Percentiles rank a stretch among this genome's conserved stretches.
phyloP scores from a whole-genome alignment of 2,113 vertebrate species.

The Trinectes maculatus region DNA sequence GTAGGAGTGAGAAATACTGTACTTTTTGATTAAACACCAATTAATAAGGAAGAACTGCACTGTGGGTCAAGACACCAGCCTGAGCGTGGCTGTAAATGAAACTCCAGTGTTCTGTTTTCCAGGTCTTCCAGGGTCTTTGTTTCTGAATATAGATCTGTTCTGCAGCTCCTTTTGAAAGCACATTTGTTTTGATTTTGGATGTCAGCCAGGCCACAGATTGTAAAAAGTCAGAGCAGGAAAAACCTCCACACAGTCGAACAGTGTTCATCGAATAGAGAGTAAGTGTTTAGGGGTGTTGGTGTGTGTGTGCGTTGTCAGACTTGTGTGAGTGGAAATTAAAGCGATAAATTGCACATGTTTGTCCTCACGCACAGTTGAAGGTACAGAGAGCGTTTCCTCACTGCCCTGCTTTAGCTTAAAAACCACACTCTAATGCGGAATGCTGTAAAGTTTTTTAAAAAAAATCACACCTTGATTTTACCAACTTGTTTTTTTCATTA shows the following conservation, averaged over 20 bases:
- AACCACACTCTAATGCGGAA: too few relatives aligned
- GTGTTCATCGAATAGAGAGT: neutral
- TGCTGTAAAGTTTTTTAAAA: neutral
- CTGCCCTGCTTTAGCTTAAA: neutral
- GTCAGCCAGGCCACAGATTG: conserved; percentile 6
- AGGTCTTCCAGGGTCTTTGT: neutral
- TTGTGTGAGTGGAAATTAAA: neutral
- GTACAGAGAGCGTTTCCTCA: neutral
- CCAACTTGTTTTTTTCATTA: neutral
- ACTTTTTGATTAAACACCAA: too few relatives aligned
- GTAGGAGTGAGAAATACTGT: too few relatives aligned
- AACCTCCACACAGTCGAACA: neutral
- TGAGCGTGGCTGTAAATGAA: neutral
- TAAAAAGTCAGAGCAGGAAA: neutral
- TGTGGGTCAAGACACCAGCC: too few relatives aligned
- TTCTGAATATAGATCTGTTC: conserved; percentile 11
- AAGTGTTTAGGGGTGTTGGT: conserved; percentile 15
- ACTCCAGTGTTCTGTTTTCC: neutral
- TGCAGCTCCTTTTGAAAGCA: conserved; percentile 2
- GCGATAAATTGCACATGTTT: conserved; percentile 23
- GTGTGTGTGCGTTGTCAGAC: neutral
- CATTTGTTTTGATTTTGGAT: conserved; percentile 32
- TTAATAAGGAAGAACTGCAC: too few relatives aligned
- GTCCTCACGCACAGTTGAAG: neutral
- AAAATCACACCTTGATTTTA: neutral